These are phyloP conservation scores for Lysiphlebus fabarum DNA, from an alignment of 1,140 invertebrate genomes.

Conservation along the genomic window DNA sequence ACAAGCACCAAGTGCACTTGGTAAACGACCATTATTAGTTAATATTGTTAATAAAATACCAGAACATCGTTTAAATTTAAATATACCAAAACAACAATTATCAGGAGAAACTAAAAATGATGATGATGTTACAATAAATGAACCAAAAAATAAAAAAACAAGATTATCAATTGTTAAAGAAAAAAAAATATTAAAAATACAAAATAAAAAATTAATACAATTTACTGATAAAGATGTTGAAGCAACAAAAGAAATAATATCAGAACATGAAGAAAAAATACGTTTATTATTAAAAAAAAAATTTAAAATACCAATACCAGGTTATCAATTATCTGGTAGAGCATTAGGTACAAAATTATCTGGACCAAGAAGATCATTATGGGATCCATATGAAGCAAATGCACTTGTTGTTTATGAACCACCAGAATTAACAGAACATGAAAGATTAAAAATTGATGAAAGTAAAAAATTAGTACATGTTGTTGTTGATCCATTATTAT, in stretches of 20 bases:
- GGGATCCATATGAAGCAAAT: constrained; percentile 92
- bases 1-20: constrained; percentile 58
- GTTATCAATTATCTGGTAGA: constrained; percentile 76
- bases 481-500: constrained; percentile 84
- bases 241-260: constrained; percentile 40
- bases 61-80: constrained; percentile 2
- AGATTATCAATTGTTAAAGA: constrained; percentile 30
- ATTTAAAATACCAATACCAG: constrained; percentile 92
- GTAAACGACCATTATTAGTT: constrained; percentile 49
- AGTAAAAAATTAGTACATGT: constrained; percentile 46
- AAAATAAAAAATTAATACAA: constrained; percentile 39
- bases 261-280: constrained; percentile 69
- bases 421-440: constrained; percentile 76
- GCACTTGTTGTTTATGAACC: constrained; percentile 90
- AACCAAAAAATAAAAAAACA: constrained; percentile 36
- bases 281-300: constrained; percentile 80
- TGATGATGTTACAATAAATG: constrained; percentile 6
- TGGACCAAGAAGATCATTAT: constrained; percentile 71
- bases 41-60: constrained; percentile 38
- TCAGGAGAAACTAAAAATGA: neutral
- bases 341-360: constrained; percentile 71
- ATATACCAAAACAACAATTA: constrained; percentile 22
- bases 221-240: constrained; percentile 43
- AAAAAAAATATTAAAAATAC: constrained; percentile 38
- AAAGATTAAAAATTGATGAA: constrained; percentile 72